Conservation (phyloP, 2,888 invertebrate genomes). For the Adelognathus sp. region DNA sequence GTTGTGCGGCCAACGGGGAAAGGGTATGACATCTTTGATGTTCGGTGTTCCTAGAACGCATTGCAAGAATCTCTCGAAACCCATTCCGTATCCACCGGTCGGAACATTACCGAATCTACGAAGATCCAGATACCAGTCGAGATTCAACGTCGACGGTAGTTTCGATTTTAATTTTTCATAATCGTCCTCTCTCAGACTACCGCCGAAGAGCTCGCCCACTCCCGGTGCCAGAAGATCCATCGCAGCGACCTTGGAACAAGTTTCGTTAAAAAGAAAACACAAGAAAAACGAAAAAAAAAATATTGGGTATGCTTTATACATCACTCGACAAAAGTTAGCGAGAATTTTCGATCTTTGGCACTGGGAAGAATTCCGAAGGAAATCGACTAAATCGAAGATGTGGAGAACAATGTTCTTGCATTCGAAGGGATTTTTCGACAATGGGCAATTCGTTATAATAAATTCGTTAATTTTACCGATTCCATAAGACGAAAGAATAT, state of each 20-base stretch:
- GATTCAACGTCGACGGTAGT: constrained; percentile 83
- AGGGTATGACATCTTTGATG: constrained; percentile 97
- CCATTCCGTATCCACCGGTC: constrained; percentile 97
- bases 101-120: constrained; percentile 94
- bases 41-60: constrained; percentile 90
- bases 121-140: constrained; percentile 95
- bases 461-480: too few species aligned
- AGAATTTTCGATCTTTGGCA: too few species aligned
- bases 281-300: constrained; percentile 19
- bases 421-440: too few species aligned
- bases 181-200: constrained; percentile 94
- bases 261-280: constrained; percentile 14
- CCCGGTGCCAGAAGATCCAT: constrained; percentile 94
- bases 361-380: too few species aligned
- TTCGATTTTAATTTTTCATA: constrained; percentile 85
- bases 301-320: too few species aligned
- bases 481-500: too few species aligned
- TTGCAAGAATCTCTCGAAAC: constrained; percentile 95
- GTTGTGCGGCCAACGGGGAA: constrained; percentile 96
- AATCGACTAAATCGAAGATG: too few species aligned
- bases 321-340: too few species aligned
- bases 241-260: constrained; percentile 86
- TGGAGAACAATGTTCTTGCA: too few species aligned
- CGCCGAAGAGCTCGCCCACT: constrained; percentile 97
- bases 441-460: too few species aligned